phyloP scores from a whole-genome alignment of 1,140 invertebrate genomes.

The Nymphalis io region DNA sequence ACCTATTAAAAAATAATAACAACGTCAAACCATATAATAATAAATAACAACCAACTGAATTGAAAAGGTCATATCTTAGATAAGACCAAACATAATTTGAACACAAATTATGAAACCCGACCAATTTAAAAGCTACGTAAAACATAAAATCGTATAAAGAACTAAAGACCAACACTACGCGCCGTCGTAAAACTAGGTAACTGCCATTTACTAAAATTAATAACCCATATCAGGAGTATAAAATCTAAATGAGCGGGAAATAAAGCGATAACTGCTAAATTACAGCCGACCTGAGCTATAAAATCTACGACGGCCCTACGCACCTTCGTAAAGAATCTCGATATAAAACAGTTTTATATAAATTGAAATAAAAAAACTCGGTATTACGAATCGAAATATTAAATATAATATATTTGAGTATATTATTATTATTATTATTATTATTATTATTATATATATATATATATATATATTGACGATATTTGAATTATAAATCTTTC shows the following conservation, averaged over 20 bases:
- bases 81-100: slow-evolving; percentile 1
- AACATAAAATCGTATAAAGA: neutral
- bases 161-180: slow-evolving; percentile 8
- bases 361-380: no score
- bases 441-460: no score
- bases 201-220: slow-evolving; percentile 69
- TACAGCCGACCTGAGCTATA: slow-evolving; percentile 52
- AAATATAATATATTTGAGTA: no score
- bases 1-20: neutral
- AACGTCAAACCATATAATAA: neutral
- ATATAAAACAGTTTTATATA: neutral
- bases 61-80: neutral
- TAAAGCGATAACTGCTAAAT: slow-evolving; percentile 69
- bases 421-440: no score
- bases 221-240: slow-evolving; percentile 70
- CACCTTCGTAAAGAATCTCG: neutral
- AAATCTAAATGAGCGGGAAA: slow-evolving; percentile 73
- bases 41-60: neutral
- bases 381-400: no score
- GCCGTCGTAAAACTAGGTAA: slow-evolving; percentile 54
- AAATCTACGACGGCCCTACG: slow-evolving; percentile 32
- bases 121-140: neutral
- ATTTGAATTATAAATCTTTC: no score
- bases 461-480: no score
- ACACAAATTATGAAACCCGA: neutral